phyloP scores from a whole-genome alignment of 2,797 vertebrate genomes.

The Alfaro cultratus region DNA sequence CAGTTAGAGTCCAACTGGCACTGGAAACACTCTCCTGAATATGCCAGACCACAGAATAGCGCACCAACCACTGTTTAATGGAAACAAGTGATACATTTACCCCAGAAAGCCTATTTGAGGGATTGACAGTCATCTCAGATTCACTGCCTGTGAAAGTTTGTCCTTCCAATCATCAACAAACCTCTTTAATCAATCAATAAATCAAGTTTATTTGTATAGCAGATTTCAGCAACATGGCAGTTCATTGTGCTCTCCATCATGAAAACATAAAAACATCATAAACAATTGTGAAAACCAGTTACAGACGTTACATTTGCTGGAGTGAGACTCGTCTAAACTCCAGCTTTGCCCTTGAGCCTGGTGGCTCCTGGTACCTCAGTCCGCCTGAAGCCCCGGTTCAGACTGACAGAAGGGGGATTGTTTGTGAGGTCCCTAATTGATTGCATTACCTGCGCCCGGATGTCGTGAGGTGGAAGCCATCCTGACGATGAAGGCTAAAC shows the following conservation, averaged over 20 bases:
- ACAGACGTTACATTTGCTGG: background rate
- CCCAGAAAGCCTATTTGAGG: no score
- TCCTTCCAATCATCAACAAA: no score
- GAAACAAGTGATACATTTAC: background rate
- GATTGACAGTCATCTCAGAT: no score
- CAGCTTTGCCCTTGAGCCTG: constrained; percentile 50
- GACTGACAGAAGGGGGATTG: constrained; percentile 48
- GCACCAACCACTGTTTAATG: background rate
- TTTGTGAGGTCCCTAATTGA: constrained; percentile 65
- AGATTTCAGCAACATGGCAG: no score
- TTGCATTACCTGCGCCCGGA: constrained; percentile 71
- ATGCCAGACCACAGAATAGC: background rate
- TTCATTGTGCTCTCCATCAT: no score
- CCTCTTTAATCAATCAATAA: no score
- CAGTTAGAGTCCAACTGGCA: no score
- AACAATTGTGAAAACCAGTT: no score
- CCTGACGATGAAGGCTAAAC: constrained; percentile 69
- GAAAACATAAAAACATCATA: no score
- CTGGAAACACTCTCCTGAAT: background rate
- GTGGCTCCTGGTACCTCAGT: constrained; percentile 31
- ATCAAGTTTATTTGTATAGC: no score
- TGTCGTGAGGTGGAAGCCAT: constrained; percentile 70
- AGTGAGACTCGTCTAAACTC: constrained; percentile 1
- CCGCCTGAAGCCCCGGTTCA: constrained; percentile 42
- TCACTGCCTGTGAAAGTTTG: no score